Evolutionary conservation across 2,797 vertebrate species (phyloP), one percentile per base, ranked within the genome.

Genomic region (Eutrigla gurnardus): DNA sequence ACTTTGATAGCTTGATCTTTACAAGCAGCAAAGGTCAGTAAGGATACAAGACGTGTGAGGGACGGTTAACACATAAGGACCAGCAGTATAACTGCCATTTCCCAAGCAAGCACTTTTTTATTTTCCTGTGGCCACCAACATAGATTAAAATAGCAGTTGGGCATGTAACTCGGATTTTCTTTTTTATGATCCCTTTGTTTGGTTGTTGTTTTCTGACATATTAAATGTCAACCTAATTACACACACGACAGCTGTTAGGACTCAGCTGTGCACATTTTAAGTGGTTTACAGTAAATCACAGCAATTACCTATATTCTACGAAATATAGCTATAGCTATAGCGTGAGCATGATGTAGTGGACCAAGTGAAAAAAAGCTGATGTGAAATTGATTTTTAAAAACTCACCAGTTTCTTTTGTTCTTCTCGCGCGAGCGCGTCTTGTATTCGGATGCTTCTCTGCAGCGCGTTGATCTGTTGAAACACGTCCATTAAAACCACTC

Each of bases 391-490:
- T 25, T 25, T 65, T 70, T 65, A 47, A 35, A 50, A 84, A 84
- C 93, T 94, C 88, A 97, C 96, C 94, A 96, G 69, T 79, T 92
- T 89, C 49, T 93, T 87, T 64, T 88, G 94, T 53, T 97, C 93
- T 9, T 95, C 91, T 75, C 86, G 86, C 3, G 92, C 90, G 55
- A 85, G 77, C 15, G 80, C 79, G 63, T 92, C 93, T 77, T 95
- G 91, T 55, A 85, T 92, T 73, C 35, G 78, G 18, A 96, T 75
- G 11, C 92, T 86, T 66, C 92, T 87, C 84, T 96, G 94, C 78
- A 97, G 84, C 71, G 84, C 86, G 66, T 80, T 87, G 84, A 96
- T 96, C 96, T 97, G 84, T 81, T 77, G 59, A 75, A 68, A 40
- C 11, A 55, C 10, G 10, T 40, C 18, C 6, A 33, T 66, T 70